Evolutionary conservation across 1,140 invertebrate species (phyloP), one percentile per base, ranked within the genome.

Genomic region (Drosophila equinoxialis): DNA sequence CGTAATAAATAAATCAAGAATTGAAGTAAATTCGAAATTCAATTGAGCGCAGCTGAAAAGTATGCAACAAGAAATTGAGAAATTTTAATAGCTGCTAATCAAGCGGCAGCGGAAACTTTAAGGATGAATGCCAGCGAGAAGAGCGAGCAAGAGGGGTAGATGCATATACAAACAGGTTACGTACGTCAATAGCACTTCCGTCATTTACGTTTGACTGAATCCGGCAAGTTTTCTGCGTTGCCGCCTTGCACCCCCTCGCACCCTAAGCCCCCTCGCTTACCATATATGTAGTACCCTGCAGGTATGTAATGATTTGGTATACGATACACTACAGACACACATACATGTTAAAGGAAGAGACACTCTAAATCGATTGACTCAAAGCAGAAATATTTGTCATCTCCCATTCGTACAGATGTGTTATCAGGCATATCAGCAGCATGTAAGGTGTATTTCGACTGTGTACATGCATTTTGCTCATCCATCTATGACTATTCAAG

Each of bases 151-250:
- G 42, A 45, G 14, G n/a, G 5, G 42, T n/a, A 14, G n/a, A 57
- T 35, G 33, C 61, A 35, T 23, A 23, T 35, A 35, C 7, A 37
- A 60, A 42, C 55, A 65, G 74, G 70, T 77, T 71, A 71, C 75
- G 63, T 45, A 75, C 70, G 75, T 77, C 68, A 77, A 77, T 63
- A 65, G 75, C 68, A 71, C 63, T 77, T 77, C 75, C 75, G 68
- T 13, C 58, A 62, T 23, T 71, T 54, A 63, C 74, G 74, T 74
- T 63, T 48, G 45, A 55, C 26, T 76, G 68, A 63, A 51, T 57
- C 39, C 37, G 20, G 58, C 37, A 35, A 51, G 41, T 42, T 58
- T 45, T 57, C 17, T 20, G 45, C 37, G 1, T 13, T 23, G 8
- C 3, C 37, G 11, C 58, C 14, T 4, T 17, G 2, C 6, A 10